Evolutionary conservation across 2,888 invertebrate genomes (phyloP), one percentile per base, ranked within the genome.

Genomic region (Osmoderma eremita): DNA sequence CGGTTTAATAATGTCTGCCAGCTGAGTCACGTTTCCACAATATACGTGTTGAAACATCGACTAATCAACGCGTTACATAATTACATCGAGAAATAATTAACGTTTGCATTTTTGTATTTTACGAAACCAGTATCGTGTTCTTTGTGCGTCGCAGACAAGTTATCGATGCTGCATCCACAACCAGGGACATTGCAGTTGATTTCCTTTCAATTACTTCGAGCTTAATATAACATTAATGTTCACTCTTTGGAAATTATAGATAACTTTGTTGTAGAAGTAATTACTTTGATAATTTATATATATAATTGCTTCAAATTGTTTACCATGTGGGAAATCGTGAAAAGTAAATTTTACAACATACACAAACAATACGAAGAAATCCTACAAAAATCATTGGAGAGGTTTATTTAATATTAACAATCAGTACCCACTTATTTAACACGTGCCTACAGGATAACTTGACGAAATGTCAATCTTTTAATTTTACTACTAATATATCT

Each of bases 31-130:
- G 71, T 58, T 66, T 65, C 63, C 67, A 75, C 71, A 72, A 73
- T 70, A 70, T 69, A 70, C 69, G 72, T 74, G 71, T 74, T 74
- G 72, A 70, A 74, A 70, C 71, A 71, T 70, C 70, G 65, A 69
- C 72, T 72, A 74, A 73, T 74, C 73, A 73, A 72, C 68, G 66
- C 53, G 70, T 72, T 73, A 69, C 69, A 71, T 72, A 75, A 74
- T 75, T 74, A 61, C 45, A 75, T 73, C 70, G 71, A 68, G 69
- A 74, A 72, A 74, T 74, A 73, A 73, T 75, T 73, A 75, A 70
- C 71, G 67, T 67, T 67, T 45, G 54, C 65, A 62, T 70, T 70
- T 70, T 66, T 70, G 22, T 56, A 41, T 65, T 65, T 65, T 58
- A 48, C 50, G 58, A 58, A 65, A 65, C 56, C 65, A 58, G 65